Evolutionary conservation across 2,888 invertebrate genomes (phyloP), one percentile per base, ranked within the genome.

Genomic region (Hartigia nigra): DNA sequence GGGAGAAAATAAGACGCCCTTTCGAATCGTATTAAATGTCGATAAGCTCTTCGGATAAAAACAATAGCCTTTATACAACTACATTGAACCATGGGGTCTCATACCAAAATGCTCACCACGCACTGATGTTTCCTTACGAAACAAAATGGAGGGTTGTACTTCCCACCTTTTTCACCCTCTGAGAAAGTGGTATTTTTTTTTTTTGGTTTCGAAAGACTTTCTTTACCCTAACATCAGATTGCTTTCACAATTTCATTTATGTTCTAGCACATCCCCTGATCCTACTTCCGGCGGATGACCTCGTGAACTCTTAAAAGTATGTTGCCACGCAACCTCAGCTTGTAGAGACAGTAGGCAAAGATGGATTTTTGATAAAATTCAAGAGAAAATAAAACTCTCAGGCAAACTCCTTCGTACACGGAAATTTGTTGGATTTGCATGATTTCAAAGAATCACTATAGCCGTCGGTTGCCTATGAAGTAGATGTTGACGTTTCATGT

Each of bases 1-100:
- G 69, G 55, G 4, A 4, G 70, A 3, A 32, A 31, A 69, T 70
- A 39, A 32, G 37, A 31, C 36, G 55, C 69, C 37, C 76, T 79
- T 75, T 34, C 70, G 75, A 77, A 74, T 35, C 39, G 72, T 74
- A 77, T 77, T 74, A 69, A 79, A 77, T 72, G 23, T 9, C 55
- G 23, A 55, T 55, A 55, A 55, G 55, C 14, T 14, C 2, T 55
- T 55, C 23, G 55, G 23, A 23, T 23, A 23, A 55, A 39, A 55
- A 55, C 23, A 55, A 55, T 55, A 55, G 9, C 9, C 23, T 55
- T 5, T 55, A 23, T 55, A n/a, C n/a, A 55, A 23, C 55, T 23
- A 23, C 9, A 23, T 23, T 9, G 55, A 23, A 9, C 23, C 23
- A 9, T 55, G 55, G 55, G 23, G 9, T 55, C 55, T 9, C 1